Conservation (phyloP, 2,113 vertebrate genomes). For the Rhinoderma darwinii region DNA sequence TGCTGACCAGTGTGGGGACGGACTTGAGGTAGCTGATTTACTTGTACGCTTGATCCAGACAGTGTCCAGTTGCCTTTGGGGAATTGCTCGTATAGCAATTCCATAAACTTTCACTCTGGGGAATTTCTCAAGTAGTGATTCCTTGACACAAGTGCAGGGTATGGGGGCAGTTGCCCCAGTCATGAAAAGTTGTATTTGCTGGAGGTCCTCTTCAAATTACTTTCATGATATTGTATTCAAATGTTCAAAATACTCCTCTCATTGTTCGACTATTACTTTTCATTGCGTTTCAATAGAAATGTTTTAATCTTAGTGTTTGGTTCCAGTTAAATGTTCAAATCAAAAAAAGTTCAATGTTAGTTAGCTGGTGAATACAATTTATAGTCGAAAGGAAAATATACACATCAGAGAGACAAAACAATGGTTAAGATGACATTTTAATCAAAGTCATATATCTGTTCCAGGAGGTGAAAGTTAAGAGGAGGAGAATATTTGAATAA, state of each 20-base stretch:
- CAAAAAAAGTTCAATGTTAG: background rate
- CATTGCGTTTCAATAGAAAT: constrained; percentile 8
- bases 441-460: constrained; percentile 1
- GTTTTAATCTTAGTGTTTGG: constrained; percentile 1
- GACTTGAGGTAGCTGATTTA: too few species aligned
- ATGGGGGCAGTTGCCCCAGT: too few species aligned
- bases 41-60: too few species aligned
- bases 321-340: background rate
- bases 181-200: too few species aligned
- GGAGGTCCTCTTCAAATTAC: too few species aligned
- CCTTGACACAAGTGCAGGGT: too few species aligned
- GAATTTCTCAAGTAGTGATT: too few species aligned
- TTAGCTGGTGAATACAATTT: background rate
- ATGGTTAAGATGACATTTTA: constrained; percentile 23
- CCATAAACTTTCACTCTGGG: too few species aligned
- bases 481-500: background rate
- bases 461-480: background rate
- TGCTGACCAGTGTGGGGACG: too few species aligned
- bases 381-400: background rate
- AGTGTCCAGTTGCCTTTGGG: too few species aligned
- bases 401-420: background rate
- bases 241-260: background rate
- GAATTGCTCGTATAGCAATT: too few species aligned
- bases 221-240: too few species aligned
- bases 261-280: background rate